A percentile compares a stretch with the other conserved stretches of the same genome.
Conservation (phyloP, 1,140 invertebrate genomes). For the Vanessa atalanta region DNA sequence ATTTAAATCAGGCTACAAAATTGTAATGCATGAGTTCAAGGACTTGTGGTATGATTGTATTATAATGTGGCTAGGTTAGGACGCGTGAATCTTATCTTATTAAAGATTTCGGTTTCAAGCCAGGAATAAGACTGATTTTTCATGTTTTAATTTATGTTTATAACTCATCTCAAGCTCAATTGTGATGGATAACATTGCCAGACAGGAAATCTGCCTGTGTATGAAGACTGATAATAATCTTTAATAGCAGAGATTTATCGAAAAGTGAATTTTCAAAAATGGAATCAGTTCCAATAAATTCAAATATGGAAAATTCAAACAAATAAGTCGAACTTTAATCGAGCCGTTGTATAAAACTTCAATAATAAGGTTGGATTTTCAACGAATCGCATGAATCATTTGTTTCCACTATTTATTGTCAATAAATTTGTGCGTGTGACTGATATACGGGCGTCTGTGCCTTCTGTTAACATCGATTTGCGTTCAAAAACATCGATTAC, state of each 20-base stretch:
- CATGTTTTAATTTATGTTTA: too few species aligned
- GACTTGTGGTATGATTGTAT: neutral
- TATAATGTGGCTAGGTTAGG: too few species aligned
- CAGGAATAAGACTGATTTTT: too few species aligned
- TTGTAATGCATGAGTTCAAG: neutral
- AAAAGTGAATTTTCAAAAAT: too few species aligned
- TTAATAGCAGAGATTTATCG: too few species aligned
- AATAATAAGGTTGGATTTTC: neutral
- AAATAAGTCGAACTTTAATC: neutral
- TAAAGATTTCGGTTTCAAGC: too few species aligned
- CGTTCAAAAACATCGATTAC: slow-evolving; percentile 19
- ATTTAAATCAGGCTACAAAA: slow-evolving; percentile 1
- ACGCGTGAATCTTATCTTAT: too few species aligned
- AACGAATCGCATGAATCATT: neutral
- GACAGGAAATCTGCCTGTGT: too few species aligned
- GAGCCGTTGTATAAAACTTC: neutral
- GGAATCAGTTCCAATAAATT: too few species aligned
- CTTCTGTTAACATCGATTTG: slow-evolving; percentile 31
- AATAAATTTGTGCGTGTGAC: slow-evolving; percentile 29
- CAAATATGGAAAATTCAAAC: neutral
- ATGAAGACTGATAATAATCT: too few species aligned
- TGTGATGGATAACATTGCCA: too few species aligned
- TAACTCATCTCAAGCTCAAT: too few species aligned
- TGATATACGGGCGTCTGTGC: slow-evolving; percentile 14
- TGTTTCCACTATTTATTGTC: slow-evolving; percentile 9